Evolutionary conservation across 2,888 invertebrate genomes (phyloP).

Genomic region (Aleiodes alternator): DNA sequence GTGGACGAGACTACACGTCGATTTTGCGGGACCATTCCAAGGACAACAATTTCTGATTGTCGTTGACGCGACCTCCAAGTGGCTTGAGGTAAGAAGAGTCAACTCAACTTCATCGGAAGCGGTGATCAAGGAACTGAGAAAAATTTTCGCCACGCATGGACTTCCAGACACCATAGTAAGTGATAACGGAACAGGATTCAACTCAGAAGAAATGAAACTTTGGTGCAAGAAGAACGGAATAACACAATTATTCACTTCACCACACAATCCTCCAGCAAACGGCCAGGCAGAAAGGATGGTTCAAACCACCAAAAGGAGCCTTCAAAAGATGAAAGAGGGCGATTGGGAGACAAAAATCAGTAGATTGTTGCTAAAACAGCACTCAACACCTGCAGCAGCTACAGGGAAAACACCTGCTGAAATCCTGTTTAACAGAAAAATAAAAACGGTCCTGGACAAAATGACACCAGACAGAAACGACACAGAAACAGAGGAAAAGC

Average conservation of each 20-base stretch:
- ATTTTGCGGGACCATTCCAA: conserved; percentile 56
- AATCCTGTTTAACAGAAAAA: conserved; percentile 50
- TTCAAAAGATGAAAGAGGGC: conserved; percentile 30
- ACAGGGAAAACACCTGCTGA: conserved; percentile 42
- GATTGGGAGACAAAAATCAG: conserved; percentile 43
- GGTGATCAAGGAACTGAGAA: conserved; percentile 52
- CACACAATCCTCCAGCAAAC: conserved; percentile 37
- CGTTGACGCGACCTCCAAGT: conserved; percentile 57
- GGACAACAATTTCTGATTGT: conserved; percentile 55
- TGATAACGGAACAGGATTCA: conserved; percentile 61
- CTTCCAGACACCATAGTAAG: conserved; percentile 57
- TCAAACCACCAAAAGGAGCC: conserved; percentile 28
- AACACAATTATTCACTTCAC: conserved; percentile 34
- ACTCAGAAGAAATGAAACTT: conserved; percentile 55
- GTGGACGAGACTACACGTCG: conserved; percentile 53
- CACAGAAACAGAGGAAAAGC: conserved; percentile 9
- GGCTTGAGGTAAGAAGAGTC: conserved; percentile 54
- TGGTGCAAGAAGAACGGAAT: conserved; percentile 56
- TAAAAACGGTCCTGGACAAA: conserved; percentile 19
- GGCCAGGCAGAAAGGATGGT: conserved; percentile 42
- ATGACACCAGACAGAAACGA: not conserved
- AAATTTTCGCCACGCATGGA: conserved; percentile 55
- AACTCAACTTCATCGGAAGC: conserved; percentile 45
- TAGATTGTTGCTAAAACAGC: conserved; percentile 50
- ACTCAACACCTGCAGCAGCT: conserved; percentile 50